phyloP scores from a whole-genome alignment of 2,113 vertebrate genomes.

The Halichoerus grypus region DNA sequence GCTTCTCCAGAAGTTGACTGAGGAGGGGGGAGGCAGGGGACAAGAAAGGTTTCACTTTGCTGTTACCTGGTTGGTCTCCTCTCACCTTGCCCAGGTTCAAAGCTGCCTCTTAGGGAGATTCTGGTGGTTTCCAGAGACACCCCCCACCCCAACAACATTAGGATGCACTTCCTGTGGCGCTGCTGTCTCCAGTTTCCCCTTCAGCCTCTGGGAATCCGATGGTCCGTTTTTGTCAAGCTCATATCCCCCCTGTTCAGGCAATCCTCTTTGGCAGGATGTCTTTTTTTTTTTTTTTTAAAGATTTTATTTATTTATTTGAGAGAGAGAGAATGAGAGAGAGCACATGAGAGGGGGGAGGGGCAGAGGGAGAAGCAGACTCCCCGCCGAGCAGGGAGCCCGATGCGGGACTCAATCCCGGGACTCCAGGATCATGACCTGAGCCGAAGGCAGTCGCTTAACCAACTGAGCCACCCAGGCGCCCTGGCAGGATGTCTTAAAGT shows the following conservation, averaged over 20 bases:
- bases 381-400: too few species aligned
- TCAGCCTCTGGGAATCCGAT: not conserved
- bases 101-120: not conserved
- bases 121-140: not conserved
- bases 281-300: too few species aligned
- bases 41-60: not conserved
- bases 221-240: not conserved
- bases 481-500: not conserved
- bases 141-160: not conserved
- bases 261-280: not conserved
- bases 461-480: too few species aligned
- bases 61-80: not conserved
- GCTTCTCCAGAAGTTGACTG: not conserved
- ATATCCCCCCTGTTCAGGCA: not conserved
- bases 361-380: too few species aligned
- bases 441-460: too few species aligned
- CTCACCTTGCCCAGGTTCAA: not conserved
- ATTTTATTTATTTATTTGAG: too few species aligned
- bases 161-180: not conserved
- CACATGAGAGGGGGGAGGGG: too few species aligned
- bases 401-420: too few species aligned
- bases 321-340: too few species aligned
- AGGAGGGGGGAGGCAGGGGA: too few species aligned
- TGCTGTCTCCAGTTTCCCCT: not conserved
- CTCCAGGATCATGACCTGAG: too few species aligned